A percentile compares a stretch with the other conserved stretches of the same genome.
phyloP scores from a whole-genome alignment of 1,140 invertebrate genomes.

The Drosophila navojoa region DNA sequence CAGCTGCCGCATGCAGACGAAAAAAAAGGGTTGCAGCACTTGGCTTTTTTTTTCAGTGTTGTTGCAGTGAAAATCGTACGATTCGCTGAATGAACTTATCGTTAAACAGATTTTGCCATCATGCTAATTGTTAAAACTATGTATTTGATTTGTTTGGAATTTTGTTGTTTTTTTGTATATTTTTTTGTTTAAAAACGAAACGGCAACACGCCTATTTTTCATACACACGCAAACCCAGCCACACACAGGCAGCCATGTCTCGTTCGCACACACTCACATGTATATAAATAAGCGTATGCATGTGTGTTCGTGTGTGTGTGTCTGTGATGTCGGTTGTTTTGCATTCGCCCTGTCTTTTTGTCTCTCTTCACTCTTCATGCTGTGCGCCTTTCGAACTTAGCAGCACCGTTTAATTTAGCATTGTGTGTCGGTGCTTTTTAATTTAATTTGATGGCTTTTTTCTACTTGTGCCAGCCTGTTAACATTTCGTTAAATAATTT shows the following conservation, averaged over 20 bases:
- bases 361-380: constrained; percentile 34
- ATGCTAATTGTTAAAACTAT: constrained; percentile 43
- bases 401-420: constrained; percentile 31
- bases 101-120: constrained; percentile 8
- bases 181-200: constrained; percentile 52
- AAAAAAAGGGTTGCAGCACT: constrained; percentile 44
- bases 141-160: constrained; percentile 49
- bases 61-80: constrained; percentile 14
- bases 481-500: constrained; percentile 48
- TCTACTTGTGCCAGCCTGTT: constrained; percentile 34
- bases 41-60: constrained; percentile 7
- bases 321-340: constrained; percentile 43
- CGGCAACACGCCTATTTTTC: constrained; percentile 75
- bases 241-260: constrained; percentile 43
- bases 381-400: constrained; percentile 25
- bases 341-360: constrained; percentile 51
- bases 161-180: constrained; percentile 12
- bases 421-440: constrained; percentile 49
- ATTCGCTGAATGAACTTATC: constrained; percentile 29
- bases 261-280: constrained; percentile 34
- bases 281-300: constrained; percentile 36
- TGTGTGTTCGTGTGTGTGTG: constrained; percentile 9
- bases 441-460: constrained; percentile 58
- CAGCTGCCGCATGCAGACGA: constrained; percentile 36
- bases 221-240: constrained; percentile 42